These are phyloP conservation scores for Holothuria glaberrima DNA, from an alignment of 35 echinoderm and acorn worm genomes.

Conservation along the genomic window DNA sequence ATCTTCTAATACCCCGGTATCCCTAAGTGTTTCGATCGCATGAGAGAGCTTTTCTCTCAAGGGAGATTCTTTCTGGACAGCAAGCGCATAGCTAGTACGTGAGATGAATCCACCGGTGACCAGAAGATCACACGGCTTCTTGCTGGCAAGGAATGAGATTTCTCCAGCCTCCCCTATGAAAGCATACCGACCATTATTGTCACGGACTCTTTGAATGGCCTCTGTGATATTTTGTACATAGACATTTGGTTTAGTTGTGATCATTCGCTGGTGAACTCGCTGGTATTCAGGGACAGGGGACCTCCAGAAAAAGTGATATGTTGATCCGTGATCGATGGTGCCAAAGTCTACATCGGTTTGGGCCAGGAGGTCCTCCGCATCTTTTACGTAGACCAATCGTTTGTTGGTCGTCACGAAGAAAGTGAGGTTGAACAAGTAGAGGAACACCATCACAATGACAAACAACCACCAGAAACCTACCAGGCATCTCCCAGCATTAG, in stretches of 20 bases:
- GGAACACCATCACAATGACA: slow-evolving; percentile 92
- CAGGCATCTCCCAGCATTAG: slow-evolving; percentile 81
- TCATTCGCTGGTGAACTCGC: slow-evolving; percentile 84
- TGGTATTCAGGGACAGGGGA: slow-evolving; percentile 83
- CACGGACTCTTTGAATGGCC: slow-evolving; percentile 72
- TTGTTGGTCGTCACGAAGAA: slow-evolving; percentile 92
- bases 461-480: slow-evolving; percentile 98
- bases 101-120: slow-evolving; percentile 79
- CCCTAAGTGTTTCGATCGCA: slow-evolving; percentile 84
- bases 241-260: slow-evolving; percentile 61
- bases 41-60: slow-evolving; percentile 79
- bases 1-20: slow-evolving; percentile 82
- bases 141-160: slow-evolving; percentile 71
- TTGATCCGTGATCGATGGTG: slow-evolving; percentile 79
- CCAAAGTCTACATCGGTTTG: slow-evolving; percentile 89
- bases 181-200: slow-evolving; percentile 77
- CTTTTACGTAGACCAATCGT: slow-evolving; percentile 66
- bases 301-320: slow-evolving; percentile 82
- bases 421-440: slow-evolving; percentile 88
- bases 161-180: slow-evolving; percentile 93
- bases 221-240: slow-evolving; percentile 70
- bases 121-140: slow-evolving; percentile 81
- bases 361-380: slow-evolving; percentile 65
- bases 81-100: slow-evolving; percentile 89
- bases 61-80: slow-evolving; percentile 82